phyloP scores from a whole-genome alignment of 2,113 vertebrate species.

The Actenoides lindsayi region DNA sequence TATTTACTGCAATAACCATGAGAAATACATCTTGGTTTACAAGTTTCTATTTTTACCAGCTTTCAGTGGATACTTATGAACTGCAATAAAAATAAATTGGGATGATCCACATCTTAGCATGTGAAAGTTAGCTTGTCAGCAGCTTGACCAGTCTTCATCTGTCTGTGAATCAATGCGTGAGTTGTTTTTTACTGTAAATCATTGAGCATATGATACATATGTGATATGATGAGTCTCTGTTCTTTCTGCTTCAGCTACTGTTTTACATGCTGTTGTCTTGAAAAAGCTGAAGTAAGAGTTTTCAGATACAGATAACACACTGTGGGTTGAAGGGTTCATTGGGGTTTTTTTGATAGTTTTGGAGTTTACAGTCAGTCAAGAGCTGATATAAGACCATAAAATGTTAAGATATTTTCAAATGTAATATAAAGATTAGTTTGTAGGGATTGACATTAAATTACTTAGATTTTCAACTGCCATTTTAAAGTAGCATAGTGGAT shows the following conservation, averaged over 20 bases:
- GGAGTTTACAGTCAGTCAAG: not conserved
- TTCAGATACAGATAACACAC: not conserved
- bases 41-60: not conserved
- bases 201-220: not conserved
- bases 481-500: not conserved
- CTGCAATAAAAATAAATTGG: not conserved
- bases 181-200: not conserved
- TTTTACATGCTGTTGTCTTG: not conserved
- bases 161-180: not conserved
- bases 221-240: not conserved
- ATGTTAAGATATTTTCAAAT: not conserved
- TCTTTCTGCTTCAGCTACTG: slow-evolving; percentile 56
- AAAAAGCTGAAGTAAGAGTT: slow-evolving; percentile 20
- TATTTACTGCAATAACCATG: not conserved
- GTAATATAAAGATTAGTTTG: not conserved
- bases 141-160: not conserved
- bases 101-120: not conserved
- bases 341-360: not conserved
- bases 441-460: not conserved
- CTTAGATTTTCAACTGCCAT: not conserved
- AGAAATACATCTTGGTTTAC: not conserved
- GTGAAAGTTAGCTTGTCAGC: slow-evolving; percentile 16
- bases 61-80: not conserved
- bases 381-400: not conserved
- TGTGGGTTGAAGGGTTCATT: not conserved